Evolutionary conservation across 2,888 invertebrate genomes (phyloP).

Genomic region (Lordiphosa fenestrarum): DNA sequence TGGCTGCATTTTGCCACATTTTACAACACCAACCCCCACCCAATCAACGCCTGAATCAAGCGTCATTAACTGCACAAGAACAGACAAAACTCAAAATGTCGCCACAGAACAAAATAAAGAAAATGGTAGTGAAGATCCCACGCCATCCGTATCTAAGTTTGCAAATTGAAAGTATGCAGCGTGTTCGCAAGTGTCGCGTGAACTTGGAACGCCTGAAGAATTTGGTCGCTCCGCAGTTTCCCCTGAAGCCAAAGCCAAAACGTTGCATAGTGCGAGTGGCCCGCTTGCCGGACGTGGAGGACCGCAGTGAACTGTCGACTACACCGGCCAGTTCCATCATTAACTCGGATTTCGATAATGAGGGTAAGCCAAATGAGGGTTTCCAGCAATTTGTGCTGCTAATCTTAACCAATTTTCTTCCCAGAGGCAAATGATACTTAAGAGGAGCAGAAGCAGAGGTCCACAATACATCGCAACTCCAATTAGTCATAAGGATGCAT

Average conservation of each 20-base stretch:
- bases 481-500: too few species aligned
- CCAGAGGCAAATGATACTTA: too few species aligned
- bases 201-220: constrained; percentile 53
- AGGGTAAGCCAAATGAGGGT: constrained; percentile 1
- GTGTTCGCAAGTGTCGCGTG: constrained; percentile 67
- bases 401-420: too few species aligned
- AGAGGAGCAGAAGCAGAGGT: too few species aligned
- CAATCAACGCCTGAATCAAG: too few species aligned
- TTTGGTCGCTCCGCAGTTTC: constrained; percentile 21
- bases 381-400: too few species aligned
- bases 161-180: constrained; percentile 31
- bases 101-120: constrained; percentile 47
- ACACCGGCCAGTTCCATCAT: constrained; percentile 66
- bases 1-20: too few species aligned
- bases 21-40: too few species aligned
- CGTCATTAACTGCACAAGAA: neutral
- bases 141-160: constrained; percentile 54
- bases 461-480: too few species aligned
- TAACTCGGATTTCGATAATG: constrained; percentile 48
- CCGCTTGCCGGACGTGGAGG: constrained; percentile 51
- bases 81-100: constrained; percentile 39
- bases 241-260: constrained; percentile 38
- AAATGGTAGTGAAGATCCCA: constrained; percentile 59
- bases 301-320: constrained; percentile 58
- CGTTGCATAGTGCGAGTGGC: constrained; percentile 69